Evolutionary conservation across 2,797 vertebrate species (phyloP), one percentile per base, ranked within the genome.

Genomic region (Menidia menidia): DNA sequence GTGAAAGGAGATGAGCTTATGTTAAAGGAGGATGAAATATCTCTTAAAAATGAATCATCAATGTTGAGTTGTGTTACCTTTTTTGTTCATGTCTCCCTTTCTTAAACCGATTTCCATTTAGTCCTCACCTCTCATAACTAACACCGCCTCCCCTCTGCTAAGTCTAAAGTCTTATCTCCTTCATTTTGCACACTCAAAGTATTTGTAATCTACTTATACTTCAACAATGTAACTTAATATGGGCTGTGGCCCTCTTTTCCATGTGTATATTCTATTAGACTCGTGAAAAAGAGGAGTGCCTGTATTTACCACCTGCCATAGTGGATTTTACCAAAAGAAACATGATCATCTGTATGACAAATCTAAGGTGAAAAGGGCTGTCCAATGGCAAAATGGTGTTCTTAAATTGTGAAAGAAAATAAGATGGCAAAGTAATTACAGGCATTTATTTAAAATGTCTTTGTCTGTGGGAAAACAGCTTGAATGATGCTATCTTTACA

Each of bases 121-220:
- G 1, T 12, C 64, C 10, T 18, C 72, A 6, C 16, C 51, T 15
- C 31, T 64, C 44, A 8, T 9, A 51, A 56, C 45, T 31, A 12
- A 59, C 65, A 35, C 61, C 33, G 8, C 19, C 62, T 25, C 73
- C 44, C 74, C 25, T 25, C 25, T 25, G 25, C 25, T 25, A 25
- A 25, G 25, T 67, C 54, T 63, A 66, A 61, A 59, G 60, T 83
- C 79, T 86, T 86, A 90, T 90, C 82, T 76, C 70, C 65, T 77
- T 64, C 76, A 78, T 68, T 71, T 83, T 88, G 82, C 87, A 72
- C 80, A 87, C 86, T 87, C 84, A 81, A 84, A 81, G 80, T 83
- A 78, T 87, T 87, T 84, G 60, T 90, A 92, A 92, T 92, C 89
- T 53, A 71, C 88, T 90, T 90, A 87, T 63, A 77, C 80, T 81